Base-by-base conservation (phyloP, 1,140 invertebrate species). In the Drosophila watanabei region DNA sequence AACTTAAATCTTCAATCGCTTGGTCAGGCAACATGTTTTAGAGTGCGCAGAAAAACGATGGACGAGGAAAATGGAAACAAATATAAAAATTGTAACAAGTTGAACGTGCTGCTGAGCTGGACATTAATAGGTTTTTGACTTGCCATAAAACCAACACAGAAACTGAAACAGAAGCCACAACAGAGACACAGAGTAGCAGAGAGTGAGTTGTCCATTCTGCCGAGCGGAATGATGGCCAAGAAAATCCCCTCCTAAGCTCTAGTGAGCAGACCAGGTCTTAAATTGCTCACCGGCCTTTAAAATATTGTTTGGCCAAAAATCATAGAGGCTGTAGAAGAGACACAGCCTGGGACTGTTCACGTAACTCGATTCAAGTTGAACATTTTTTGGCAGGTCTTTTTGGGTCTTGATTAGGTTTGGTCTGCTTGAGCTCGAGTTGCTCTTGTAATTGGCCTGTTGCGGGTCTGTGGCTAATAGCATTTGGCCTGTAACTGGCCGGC, bases 51-150 rank as follows among this genome's bases (percentile, higher is more conserved):
- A 39, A 49, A 66, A 76, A 49, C 32, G 68, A 32, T 59, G 65
- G 43, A 45, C 48, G 46, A 48, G 65, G 68, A 63, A 89, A 90
- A 90, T 89, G 35, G 28, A 57, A 57, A 57, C 39, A 56, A 10
- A 37, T 14, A 70, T 61, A 85, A 85, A 84, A 89, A 89, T 89
- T 88, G 85, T 85, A 85, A 85, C 85, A 90, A 89, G 86, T 90
- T 89, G 85, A 89, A 89, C 75, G 85, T 80, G 86, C 86, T 79
- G 75, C 65, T 75, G 69, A 73, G 71, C 79, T 82, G 81, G 66
- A 81, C 86, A 89, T 90, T 89, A 89, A 85, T 89, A 90, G 85
- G 81, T 90, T 89, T 89, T 90, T 89, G 85, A 85, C 85, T 89
- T 89, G 86, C 79, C 52, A 85, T 85, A 79, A 89, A 89, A 73